A percentile compares a stretch with the other conserved stretches of the same genome.
Conservation (phyloP, 2,888 invertebrate species). For the Nipponacmea schrenckii region DNA sequence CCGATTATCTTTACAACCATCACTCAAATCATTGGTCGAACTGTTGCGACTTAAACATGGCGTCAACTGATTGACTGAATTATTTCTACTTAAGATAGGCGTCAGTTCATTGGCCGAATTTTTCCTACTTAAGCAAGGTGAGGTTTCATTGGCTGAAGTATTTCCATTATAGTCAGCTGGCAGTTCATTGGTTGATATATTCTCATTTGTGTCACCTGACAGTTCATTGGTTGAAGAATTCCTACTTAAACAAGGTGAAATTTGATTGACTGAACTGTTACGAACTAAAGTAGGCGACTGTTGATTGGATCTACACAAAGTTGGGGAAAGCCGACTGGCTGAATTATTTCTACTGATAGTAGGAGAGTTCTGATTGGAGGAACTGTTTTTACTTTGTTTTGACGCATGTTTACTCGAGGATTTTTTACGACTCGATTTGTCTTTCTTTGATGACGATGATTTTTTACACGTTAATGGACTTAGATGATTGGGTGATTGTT, state of each 20-base stretch:
- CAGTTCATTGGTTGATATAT: not conserved
- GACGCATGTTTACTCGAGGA: too few species aligned
- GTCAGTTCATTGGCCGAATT: not conserved
- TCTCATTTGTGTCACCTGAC: not conserved
- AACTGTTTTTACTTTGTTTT: not conserved
- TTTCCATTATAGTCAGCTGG: not conserved
- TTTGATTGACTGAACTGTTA: not conserved
- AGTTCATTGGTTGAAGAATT: not conserved
- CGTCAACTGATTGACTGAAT: not conserved
- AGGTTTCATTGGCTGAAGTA: not conserved
- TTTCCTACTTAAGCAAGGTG: not conserved
- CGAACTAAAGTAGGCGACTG: not conserved
- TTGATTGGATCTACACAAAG: not conserved
- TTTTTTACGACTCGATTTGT: too few species aligned
- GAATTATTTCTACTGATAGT: conserved; percentile 2
- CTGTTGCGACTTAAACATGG: not conserved
- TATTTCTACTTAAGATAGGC: not conserved
- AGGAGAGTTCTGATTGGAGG: not conserved
- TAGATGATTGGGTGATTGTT: not conserved
- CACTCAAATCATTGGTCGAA: conserved; percentile 1
- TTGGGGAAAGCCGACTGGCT: not conserved
- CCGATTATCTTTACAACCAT: not conserved
- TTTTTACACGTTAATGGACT: not conserved
- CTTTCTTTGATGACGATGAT: not conserved
- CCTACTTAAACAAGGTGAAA: not conserved